phyloP scores from a whole-genome alignment of 2,113 vertebrate genomes.

The Neoarius graeffei region DNA sequence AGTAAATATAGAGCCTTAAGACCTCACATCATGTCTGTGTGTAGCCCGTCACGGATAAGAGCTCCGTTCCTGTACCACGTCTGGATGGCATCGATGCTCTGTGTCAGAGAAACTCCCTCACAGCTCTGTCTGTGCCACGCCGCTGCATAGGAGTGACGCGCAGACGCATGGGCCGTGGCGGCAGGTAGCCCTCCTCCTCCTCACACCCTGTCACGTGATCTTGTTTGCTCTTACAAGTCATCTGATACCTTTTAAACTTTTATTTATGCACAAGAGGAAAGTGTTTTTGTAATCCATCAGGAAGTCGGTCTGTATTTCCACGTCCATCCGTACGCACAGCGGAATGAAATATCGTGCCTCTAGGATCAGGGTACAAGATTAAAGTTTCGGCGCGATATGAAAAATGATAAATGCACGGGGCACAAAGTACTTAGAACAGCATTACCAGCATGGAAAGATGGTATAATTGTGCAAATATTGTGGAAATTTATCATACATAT shows the following conservation, averaged over 20 bases:
- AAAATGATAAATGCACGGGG: background rate
- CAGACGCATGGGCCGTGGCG: conserved; percentile 86
- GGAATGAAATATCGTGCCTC: background rate
- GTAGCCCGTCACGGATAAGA: conserved; percentile 83
- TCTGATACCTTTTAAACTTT: background rate
- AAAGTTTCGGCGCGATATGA: background rate
- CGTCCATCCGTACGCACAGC: background rate
- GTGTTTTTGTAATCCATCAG: background rate
- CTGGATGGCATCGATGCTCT: conserved; percentile 76
- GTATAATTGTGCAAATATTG: background rate
- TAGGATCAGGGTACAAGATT: background rate
- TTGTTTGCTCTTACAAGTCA: background rate
- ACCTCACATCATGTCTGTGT: background rate
- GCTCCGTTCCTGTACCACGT: conserved; percentile 65
- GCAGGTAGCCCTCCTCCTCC: conserved; percentile 74
- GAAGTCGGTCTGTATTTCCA: background rate
- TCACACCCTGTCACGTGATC: background rate
- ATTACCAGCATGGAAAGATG: background rate
- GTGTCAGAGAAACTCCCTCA: conserved; percentile 84
- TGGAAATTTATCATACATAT: background rate
- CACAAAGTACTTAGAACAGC: background rate
- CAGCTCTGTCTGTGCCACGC: conserved; percentile 82
- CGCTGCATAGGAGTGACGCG: conserved; percentile 85
- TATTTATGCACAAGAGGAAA: conserved; percentile 2
- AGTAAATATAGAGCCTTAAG: background rate